Percentiles rank a stretch among this genome's conserved stretches.
Evolutionary conservation across 1,140 invertebrate species (phyloP).

Genomic region (Drosophila tristis): DNA sequence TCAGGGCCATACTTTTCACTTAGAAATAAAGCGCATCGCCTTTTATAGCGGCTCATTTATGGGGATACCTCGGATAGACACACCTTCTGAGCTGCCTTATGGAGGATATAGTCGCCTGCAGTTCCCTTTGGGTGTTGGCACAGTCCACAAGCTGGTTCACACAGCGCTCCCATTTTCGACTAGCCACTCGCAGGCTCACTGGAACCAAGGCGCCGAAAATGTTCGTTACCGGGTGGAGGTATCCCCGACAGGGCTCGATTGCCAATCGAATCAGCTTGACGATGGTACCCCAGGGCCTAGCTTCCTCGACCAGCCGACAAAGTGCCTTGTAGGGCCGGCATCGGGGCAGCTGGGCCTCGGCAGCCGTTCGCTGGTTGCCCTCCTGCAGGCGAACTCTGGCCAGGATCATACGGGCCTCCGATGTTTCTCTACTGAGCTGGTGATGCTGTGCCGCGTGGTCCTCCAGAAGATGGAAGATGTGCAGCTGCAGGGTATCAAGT

Average conservation of each 20-base stretch:
- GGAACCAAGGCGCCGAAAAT: slow-evolving; percentile 50
- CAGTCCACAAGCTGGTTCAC: slow-evolving; percentile 41
- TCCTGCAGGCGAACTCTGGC: slow-evolving; percentile 41
- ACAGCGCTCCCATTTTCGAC: slow-evolving; percentile 33
- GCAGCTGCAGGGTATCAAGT: slow-evolving; percentile 43
- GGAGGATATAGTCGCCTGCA: slow-evolving; percentile 17
- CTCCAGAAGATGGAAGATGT: slow-evolving; percentile 36
- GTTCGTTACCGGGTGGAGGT: slow-evolving; percentile 31
- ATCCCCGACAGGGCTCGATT: background rate
- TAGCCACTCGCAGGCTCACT: slow-evolving; percentile 24
- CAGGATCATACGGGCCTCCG: slow-evolving; percentile 22
- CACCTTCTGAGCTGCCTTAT: slow-evolving; percentile 31
- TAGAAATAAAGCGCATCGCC: background rate
- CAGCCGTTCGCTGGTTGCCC: slow-evolving; percentile 2
- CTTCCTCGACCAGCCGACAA: slow-evolving; percentile 20
- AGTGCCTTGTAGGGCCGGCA: slow-evolving; percentile 32
- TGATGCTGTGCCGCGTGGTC: slow-evolving; percentile 12
- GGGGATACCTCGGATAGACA: background rate
- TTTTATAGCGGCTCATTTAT: background rate
- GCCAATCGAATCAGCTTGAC: slow-evolving; percentile 12
- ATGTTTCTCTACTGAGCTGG: slow-evolving; percentile 6
- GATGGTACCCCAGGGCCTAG: background rate
- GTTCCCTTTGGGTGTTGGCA: slow-evolving; percentile 32
- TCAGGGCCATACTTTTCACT: background rate
- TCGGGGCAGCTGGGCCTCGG: slow-evolving; percentile 12